A percentile compares a stretch with the other conserved stretches of the same genome.
Evolutionary conservation across 1,140 invertebrate genomes (phyloP).

Genomic region (Cecropterus lyciades): DNA sequence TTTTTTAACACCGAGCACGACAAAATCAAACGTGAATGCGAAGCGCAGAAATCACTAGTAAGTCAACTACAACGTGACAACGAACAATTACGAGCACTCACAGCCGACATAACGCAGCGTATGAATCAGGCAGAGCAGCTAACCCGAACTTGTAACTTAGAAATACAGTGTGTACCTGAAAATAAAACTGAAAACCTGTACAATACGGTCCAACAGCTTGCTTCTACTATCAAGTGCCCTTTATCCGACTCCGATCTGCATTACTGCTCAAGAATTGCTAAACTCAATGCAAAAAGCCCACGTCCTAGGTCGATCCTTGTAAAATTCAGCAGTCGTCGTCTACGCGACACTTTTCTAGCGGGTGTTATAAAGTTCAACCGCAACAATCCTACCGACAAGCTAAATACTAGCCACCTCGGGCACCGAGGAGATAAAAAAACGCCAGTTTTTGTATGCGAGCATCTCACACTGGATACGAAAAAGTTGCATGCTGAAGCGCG

Average conservation of each 20-base stretch:
- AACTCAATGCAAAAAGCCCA: background rate
- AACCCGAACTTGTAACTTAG: background rate
- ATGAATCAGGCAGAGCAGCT: background rate
- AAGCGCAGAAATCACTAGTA: background rate
- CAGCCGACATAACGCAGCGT: background rate
- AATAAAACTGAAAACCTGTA: background rate
- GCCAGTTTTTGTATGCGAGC: background rate
- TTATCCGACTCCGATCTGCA: background rate
- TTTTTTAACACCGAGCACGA: background rate
- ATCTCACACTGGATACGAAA: background rate
- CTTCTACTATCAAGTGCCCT: background rate
- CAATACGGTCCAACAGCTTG: background rate
- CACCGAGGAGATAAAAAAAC: background rate
- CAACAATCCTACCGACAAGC: background rate
- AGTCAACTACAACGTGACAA: background rate
- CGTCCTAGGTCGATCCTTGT: background rate
- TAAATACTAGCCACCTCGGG: background rate
- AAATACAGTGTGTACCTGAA: conserved; percentile 1
- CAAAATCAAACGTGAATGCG: background rate
- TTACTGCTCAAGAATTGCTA: background rate
- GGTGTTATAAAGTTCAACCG: background rate
- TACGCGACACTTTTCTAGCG: background rate
- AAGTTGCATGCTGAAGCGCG: background rate
- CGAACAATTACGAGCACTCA: background rate
- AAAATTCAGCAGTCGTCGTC: background rate